Base-by-base conservation (phyloP, 2,113 vertebrate species). In the Ceuthmochares aereus region DNA sequence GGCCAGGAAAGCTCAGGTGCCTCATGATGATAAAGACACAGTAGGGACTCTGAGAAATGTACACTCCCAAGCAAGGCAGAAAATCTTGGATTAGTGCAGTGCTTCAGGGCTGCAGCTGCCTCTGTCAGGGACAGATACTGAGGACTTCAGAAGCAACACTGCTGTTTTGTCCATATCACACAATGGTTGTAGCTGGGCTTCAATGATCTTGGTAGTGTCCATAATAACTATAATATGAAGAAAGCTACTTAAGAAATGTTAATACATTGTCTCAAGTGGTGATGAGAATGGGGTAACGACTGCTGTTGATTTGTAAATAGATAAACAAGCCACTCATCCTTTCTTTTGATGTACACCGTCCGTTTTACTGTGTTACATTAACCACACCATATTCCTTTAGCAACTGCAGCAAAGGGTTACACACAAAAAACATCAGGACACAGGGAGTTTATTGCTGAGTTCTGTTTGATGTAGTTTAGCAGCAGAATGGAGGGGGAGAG, bases 321-420 rank as follows among this genome's bases (percentile, higher is more conserved):
- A 45, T n/a, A 6, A 3, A 14, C 3, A 17, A 85, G 23, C n/a
- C 1, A 4, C 27, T 56, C 12, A 6, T 22, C 5, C 8, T 20
- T 73, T 55, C 55, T 49, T 58, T 10, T 56, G 49, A 8, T 22
- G 55, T 19, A 37, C 21, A 7, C 32, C 63, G 51, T 19, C 43
- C 5, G 0, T 30, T 94, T 94, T 37, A 49, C 17, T 43, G 79
- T 42, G 52, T 12, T 63, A 2, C 2, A 19, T 66, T 62, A 34
- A 36, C n/a, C 51, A 32, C 18, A 51, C 27, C 17, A 4, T 7
- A 30, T 29, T 69, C 47, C 52, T 67, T 47, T 37, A 37, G 66
- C 0, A 1, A 12, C 45, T 52, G 52, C 47, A 75, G 68, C 52
- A 55, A 66, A 58, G 42, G 36, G 9, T 55, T 74, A 47, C 14